Conservation (phyloP, 2,797 vertebrate genomes). For the Gymnocypris eckloni region DNA sequence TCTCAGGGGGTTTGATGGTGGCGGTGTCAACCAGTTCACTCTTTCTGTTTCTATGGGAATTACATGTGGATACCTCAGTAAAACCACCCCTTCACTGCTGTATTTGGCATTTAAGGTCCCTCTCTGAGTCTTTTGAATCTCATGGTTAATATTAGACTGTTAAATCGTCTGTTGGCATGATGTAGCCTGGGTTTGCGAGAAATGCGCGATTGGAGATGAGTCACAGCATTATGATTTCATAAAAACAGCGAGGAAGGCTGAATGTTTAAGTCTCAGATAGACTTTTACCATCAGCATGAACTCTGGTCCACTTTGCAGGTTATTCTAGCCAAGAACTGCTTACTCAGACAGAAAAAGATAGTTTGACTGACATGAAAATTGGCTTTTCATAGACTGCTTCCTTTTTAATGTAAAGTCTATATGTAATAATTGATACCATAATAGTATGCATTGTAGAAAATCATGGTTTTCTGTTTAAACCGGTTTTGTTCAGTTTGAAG, state of each 20-base stretch:
- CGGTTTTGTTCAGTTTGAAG: too few species aligned
- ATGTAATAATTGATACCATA: neutral
- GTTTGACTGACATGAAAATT: neutral
- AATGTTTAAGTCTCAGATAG: neutral
- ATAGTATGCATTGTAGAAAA: neutral
- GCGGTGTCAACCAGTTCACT: neutral
- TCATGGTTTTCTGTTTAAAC: too few species aligned
- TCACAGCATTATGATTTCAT: neutral
- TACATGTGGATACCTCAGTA: slow-evolving; percentile 1
- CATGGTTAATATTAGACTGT: neutral
- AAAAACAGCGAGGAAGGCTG: neutral
- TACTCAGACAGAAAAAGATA: slow-evolving; percentile 54
- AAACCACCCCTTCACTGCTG: neutral
- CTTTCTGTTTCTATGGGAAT: slow-evolving; percentile 5
- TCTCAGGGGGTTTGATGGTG: neutral
- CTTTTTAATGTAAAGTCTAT: neutral
- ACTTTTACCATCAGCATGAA: neutral
- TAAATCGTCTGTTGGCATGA: neutral
- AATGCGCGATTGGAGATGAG: neutral
- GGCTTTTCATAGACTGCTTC: neutral
- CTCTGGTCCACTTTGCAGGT: slow-evolving; percentile 46
- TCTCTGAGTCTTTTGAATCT: neutral
- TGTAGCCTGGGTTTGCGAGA: neutral
- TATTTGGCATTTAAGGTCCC: neutral
- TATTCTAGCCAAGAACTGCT: neutral